Base-by-base conservation (phyloP, 2,797 vertebrate species). In the Antennarius maculatus region DNA sequence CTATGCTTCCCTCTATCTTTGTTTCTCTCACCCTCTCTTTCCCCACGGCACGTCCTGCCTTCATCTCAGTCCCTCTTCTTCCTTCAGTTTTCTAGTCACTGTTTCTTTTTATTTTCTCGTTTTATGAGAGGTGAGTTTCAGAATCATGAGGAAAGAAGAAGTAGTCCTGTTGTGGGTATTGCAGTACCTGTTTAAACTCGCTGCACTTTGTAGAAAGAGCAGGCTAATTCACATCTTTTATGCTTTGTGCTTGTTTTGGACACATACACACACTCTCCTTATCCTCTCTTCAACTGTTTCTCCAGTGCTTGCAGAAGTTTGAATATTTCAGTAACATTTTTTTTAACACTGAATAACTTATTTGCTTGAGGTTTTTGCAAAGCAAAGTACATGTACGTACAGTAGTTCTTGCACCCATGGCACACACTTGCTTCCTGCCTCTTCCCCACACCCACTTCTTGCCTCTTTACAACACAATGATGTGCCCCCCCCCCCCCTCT, bases 131-230 rank as follows among this genome's bases (percentile, higher is more conserved):
- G 85, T 88, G 82, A 83, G 77, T 80, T 82, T 83, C 46, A 11
- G 51, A 84, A 72, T 84, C 71, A 74, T 54, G 69, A 86, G 72
- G 66, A 67, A 76, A 77, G 71, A 69, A 70, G 74, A 82, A 82
- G 73, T 77, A 69, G 79, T 76, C 68, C 74, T 85, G 79, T 18
- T 83, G 82, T 81, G 79, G 76, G 77, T 86, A 84, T 83, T 84
- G 78, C 83, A 76, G 74, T 83, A 88, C 85, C 84, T 91, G 79
- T 86, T 43, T 87, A 81, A 89, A 88, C 83, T 83, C 65, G 27
- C 64, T 69, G 73, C 78, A 75, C 80, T 88, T 81, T 83, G 80
- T 77, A 76, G 71, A 69, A 68, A 74, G 68, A 82, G 48, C 61
- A 23, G 37, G 11, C 39, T 55, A 63, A 76, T 74, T 77, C 77